Evolutionary conservation across 2,888 invertebrate genomes (phyloP), one percentile per base, ranked within the genome.

Genomic region (Yponomeuta malinellus): DNA sequence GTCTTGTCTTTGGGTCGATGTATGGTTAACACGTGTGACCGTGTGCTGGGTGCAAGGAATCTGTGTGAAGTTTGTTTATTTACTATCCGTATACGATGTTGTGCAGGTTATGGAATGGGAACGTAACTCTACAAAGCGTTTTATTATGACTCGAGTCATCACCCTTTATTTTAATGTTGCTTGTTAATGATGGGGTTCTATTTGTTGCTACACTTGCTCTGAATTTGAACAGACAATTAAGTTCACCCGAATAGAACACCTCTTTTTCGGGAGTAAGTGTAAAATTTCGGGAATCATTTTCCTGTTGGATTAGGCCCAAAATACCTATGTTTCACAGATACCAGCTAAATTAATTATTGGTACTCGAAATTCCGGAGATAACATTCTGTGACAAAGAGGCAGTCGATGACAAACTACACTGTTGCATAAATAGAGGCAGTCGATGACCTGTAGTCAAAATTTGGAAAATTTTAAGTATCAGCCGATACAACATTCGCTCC

Each of bases 191-290:
- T 33, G 33, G 43, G 43, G 43, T 43, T 43, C 6, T 72, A 33
- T 69, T 43, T 48, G 63, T 63, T 68, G 68, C 74, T 72, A 75
- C 72, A 74, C 77, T 78, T 76, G 76, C 75, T 78, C 74, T 81
- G 81, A 86, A 87, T 69, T 6, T 33, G 9, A 43, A 59, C 15
- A 82, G 80, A 84, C 83, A 87, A 87, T 88, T 85, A 87, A 37
- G 84, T 83, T 78, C 79, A 43, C 6, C 1, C 43, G 8, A 43
- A 43, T 43, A 6, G 9, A 43, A 43, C 43, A 8, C 43, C 43
- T 43, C 5, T 33, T 2, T 0, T 5, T 80, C 81, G 83, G 84
- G 87, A 86, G 89, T 90, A 88, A 90, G 90, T 91, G 90, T 90
- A 89, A 85, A 83, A 88, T 89, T 37, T 37, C 37, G 5, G 37